Evolutionary conservation across 1,140 invertebrate species (phyloP), one percentile per base, ranked within the genome.

Genomic region (Drosophila baimaii): DNA sequence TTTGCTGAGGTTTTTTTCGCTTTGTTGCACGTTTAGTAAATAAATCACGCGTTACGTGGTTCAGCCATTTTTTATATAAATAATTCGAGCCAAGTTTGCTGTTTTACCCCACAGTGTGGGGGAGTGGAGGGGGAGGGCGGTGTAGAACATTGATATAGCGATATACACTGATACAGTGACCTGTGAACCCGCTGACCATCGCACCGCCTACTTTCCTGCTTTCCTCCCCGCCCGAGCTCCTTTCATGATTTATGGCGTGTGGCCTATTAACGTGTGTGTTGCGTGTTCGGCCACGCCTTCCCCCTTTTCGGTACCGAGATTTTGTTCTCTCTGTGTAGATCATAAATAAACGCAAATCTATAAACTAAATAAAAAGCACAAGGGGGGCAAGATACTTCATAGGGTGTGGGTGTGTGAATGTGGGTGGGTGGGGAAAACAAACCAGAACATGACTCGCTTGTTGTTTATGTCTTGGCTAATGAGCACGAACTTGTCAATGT

Each of bases 401-500:
- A 33, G 12, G 2, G 10, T 31, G 9, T 12, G 9, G 12, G 12
- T 13, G 5, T n/a, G 35, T 4, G 6, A 17, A n/a, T 2, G 8
- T 3, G 13, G 1, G 10, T n/a, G 35, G 37, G 13, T 13, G 17
- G 12, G 35, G 29, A 21, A 56, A 33, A 75, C 61, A 75, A 68
- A 43, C 65, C 49, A 62, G 39, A 43, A 66, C 75, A 85, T 57
- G 75, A 77, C 68, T 80, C 52, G 63, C 46, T 43, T 44, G 66
- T 64, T 75, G 62, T 61, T 84, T 75, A 61, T 78, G 57, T 39
- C 74, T 19, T 27, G 66, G 84, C 84, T 89, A 89, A 90, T 89
- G 81, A 89, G 85, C 85, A 90, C 85, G 85, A 84, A 89, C 77
- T 89, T 89, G 84, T 89, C 84, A 89, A 83, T 90, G 89, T 90